phyloP scores from a whole-genome alignment of 2,888 invertebrate genomes.

The Lordiphosa andalusiaca region DNA sequence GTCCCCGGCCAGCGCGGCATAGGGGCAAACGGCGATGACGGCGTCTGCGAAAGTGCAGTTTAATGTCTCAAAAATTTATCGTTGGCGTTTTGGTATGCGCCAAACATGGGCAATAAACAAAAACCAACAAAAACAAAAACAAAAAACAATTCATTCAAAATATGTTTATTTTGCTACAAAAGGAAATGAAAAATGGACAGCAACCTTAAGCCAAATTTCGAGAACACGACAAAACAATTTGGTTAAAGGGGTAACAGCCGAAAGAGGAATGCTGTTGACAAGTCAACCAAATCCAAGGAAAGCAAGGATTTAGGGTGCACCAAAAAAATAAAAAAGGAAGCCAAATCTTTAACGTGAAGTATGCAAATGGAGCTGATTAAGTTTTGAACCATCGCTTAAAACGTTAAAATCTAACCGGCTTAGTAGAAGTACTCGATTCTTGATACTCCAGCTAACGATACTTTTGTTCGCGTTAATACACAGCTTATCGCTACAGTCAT shows the following conservation, averaged over 20 bases:
- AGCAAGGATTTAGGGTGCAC: background rate
- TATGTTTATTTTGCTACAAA: conserved; percentile 24
- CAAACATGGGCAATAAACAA: conserved; percentile 68
- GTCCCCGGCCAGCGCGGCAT: conserved; percentile 1
- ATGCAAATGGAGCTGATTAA: too few species aligned
- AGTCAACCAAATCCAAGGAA: conserved; percentile 3
- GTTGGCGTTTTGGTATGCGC: conserved; percentile 71
- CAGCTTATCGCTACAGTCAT: too few species aligned
- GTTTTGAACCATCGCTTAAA: too few species aligned
- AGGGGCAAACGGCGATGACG: conserved; percentile 22
- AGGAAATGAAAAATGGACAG: conserved; percentile 22
- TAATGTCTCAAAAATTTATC: conserved; percentile 75
- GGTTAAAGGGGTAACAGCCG: conserved; percentile 7
- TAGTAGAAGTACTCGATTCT: too few species aligned
- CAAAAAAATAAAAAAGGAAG: background rate
- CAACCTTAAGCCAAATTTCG: conserved; percentile 11
- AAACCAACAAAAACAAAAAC: conserved; percentile 14
- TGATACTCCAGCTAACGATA: too few species aligned
- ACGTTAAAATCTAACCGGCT: too few species aligned
- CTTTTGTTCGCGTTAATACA: too few species aligned
- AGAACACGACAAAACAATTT: conserved; percentile 40
- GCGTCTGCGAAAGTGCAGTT: conserved; percentile 67
- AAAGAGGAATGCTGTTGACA: conserved; percentile 15
- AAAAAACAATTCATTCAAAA: conserved; percentile 37
- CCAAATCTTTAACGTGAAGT: background rate